Percentiles rank a stretch among this genome's conserved stretches.
Conservation (phyloP, 2,888 invertebrate species). For the Stenotaenia linearis region DNA sequence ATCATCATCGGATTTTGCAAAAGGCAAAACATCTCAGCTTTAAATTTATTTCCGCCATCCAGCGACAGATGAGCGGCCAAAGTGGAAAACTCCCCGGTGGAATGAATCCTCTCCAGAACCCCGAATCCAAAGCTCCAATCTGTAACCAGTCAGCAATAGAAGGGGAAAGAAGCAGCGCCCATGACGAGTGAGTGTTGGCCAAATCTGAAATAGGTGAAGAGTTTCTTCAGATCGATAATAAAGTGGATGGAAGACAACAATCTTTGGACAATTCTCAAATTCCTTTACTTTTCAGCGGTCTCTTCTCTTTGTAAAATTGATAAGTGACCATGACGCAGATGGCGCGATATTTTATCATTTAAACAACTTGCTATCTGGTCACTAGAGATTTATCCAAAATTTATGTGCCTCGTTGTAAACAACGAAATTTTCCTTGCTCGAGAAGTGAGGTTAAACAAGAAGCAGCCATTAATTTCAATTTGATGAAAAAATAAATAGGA, state of each 20-base stretch:
- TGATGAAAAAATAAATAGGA: not conserved
- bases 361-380: slow-evolving; percentile 12
- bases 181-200: not conserved
- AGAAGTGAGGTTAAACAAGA: not conserved
- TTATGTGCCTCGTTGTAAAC: not conserved
- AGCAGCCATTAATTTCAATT: not conserved
- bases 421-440: not conserved
- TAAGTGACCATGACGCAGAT: not conserved
- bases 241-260: not conserved
- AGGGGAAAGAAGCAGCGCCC: not conserved
- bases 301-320: not conserved
- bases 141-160: not conserved
- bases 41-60: not conserved
- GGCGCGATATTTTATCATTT: slow-evolving; percentile 3
- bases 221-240: not conserved
- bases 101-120: not conserved
- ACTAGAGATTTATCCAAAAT: slow-evolving; percentile 11
- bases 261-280: not conserved
- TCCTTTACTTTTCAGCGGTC: not conserved
- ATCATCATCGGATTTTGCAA: not conserved
- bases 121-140: not conserved
- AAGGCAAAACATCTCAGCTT: not conserved
- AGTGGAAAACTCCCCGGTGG: not conserved
- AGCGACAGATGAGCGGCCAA: not conserved
- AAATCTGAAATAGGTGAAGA: not conserved